Conservation (phyloP, 2,797 vertebrate species). For the Fistularia commersonii region DNA sequence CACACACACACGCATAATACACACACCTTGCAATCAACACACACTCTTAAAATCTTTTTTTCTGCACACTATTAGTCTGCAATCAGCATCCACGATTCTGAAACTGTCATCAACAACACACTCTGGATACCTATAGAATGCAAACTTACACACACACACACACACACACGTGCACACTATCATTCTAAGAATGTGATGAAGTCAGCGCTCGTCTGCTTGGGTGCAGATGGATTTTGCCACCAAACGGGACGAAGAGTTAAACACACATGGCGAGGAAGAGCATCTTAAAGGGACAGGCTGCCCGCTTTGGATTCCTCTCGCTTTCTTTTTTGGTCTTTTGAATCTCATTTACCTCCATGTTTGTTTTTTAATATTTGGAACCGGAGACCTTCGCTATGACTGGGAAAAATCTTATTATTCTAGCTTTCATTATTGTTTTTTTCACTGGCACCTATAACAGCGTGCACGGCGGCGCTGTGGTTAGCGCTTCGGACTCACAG, state of each 20-base stretch:
- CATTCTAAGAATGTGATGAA: conserved; percentile 5
- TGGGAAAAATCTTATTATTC: no score
- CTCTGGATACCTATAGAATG: conserved; percentile 19
- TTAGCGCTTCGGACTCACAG: no score
- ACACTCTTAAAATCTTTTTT: background rate
- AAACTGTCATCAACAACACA: conserved; percentile 24
- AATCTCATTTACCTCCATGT: no score
- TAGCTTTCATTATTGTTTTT: no score
- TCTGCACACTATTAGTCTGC: background rate
- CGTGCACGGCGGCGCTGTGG: no score
- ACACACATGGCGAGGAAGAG: background rate
- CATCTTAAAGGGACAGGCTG: conserved; percentile 12
- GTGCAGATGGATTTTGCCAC: conserved; percentile 15
- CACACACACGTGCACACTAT: conserved; percentile 2
- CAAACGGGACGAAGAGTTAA: background rate
- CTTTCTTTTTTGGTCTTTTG: no score
- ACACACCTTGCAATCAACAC: conserved; percentile 50
- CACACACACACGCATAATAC: conserved; percentile 18
- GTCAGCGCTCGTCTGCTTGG: conserved; percentile 14
- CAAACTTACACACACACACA: conserved; percentile 2
- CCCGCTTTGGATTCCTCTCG: background rate
- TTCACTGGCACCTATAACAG: no score
- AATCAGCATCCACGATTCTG: background rate
- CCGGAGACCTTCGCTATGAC: no score
- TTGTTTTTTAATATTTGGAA: no score